A percentile compares a stretch with the other conserved stretches of the same genome.
phyloP scores from a whole-genome alignment of 1,140 invertebrate genomes.

The Piezodorus guildinii region DNA sequence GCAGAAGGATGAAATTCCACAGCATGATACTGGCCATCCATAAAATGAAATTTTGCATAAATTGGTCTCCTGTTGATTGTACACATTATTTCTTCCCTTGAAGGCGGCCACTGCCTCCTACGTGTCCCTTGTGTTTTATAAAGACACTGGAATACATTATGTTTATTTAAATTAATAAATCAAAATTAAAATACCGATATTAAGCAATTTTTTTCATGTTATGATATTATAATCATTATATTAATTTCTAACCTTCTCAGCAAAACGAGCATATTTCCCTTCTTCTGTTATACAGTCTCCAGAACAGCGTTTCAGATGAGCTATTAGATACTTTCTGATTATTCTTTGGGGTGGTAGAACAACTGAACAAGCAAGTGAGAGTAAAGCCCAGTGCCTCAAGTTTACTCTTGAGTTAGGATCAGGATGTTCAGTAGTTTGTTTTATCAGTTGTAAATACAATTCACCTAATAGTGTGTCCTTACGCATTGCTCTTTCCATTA shows the following conservation, averaged over 20 bases:
- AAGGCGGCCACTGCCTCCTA: slow-evolving; percentile 81
- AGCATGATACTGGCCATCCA: slow-evolving; percentile 89
- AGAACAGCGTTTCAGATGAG: slow-evolving; percentile 77
- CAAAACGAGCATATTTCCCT: slow-evolving; percentile 86
- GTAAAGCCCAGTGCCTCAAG: slow-evolving; percentile 80
- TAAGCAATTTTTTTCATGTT: slow-evolving; percentile 3
- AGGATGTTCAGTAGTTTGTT: slow-evolving; percentile 84
- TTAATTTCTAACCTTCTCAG: slow-evolving; percentile 59
- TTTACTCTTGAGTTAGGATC: slow-evolving; percentile 83
- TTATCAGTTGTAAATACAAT: slow-evolving; percentile 84
- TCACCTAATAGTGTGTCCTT: slow-evolving; percentile 81
- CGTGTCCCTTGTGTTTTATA: slow-evolving; percentile 74
- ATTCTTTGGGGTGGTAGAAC: slow-evolving; percentile 49
- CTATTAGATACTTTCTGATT: slow-evolving; percentile 75
- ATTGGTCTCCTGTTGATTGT: slow-evolving; percentile 81
- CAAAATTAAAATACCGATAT: slow-evolving; percentile 5
- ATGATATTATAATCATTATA: not conserved
- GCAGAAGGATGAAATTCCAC: slow-evolving; percentile 91
- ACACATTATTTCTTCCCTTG: slow-evolving; percentile 83
- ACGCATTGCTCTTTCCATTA: slow-evolving; percentile 81
- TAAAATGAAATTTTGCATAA: slow-evolving; percentile 82
- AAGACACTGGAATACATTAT: slow-evolving; percentile 47
- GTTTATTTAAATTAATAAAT: not conserved
- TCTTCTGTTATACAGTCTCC: slow-evolving; percentile 85
- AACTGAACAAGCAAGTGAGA: slow-evolving; percentile 78